Evolutionary conservation across 2,113 vertebrate genomes (phyloP).

Genomic region (Urocolius indicus): DNA sequence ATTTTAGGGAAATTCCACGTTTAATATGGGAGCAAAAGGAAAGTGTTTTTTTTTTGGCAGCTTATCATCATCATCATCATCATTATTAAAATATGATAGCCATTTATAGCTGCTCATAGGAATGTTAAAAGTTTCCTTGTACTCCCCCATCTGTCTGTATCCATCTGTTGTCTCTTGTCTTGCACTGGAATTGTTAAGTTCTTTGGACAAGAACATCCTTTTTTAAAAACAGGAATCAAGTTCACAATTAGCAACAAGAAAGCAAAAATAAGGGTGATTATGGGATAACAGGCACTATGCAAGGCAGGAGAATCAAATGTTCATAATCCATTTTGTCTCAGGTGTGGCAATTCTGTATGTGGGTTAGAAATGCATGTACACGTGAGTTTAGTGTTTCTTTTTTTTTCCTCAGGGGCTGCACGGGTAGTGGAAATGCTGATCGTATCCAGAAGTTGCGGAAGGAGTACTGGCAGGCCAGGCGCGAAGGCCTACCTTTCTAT

Average conservation of each 20-base stretch:
- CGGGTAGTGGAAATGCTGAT: conserved; percentile 78
- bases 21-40: conserved; percentile 51
- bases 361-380: background rate
- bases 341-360: background rate
- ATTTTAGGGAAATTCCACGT: conserved; percentile 60
- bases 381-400: background rate
- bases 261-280: background rate
- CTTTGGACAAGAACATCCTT: conserved; percentile 44
- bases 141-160: conserved; percentile 64
- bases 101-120: conserved; percentile 56
- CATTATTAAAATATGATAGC: conserved; percentile 67
- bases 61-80: conserved; percentile 39
- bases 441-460: conserved; percentile 92
- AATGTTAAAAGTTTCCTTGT: conserved; percentile 71
- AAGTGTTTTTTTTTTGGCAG: conserved; percentile 41
- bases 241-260: background rate
- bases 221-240: background rate
- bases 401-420: conserved; percentile 55
- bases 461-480: conserved; percentile 93
- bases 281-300: background rate
- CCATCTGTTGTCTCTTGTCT: conserved; percentile 70
- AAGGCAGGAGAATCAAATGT: background rate
- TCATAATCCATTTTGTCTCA: background rate
- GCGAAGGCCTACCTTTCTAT: conserved; percentile 86
- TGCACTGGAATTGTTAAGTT: conserved; percentile 33